phyloP scores from a whole-genome alignment of 30 jellyfish, hydroid and myxozoan genomes.

The Aurelia aurita region DNA sequence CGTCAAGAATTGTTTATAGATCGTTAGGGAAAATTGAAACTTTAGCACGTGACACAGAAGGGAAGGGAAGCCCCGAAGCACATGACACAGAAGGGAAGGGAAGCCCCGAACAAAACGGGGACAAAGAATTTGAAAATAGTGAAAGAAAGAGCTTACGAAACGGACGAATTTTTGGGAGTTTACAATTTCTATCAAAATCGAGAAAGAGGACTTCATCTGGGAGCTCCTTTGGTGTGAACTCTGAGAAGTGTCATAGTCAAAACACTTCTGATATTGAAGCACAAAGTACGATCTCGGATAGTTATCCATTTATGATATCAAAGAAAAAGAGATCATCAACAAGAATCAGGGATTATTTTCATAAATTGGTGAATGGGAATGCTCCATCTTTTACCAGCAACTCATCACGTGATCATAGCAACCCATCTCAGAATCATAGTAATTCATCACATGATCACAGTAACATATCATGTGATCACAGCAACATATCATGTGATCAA shows the following conservation, averaged over 20 bases:
- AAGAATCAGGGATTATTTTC: constrained; percentile 50
- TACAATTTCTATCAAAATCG: not conserved
- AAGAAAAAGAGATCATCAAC: constrained; percentile 1
- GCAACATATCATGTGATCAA: too few relatives aligned
- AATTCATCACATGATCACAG: too few relatives aligned
- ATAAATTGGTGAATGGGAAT: constrained; percentile 42
- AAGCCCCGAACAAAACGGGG: too few relatives aligned
- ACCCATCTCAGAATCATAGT: not conserved
- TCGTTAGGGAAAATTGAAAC: constrained; percentile 36
- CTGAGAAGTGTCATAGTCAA: not conserved
- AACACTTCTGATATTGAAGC: constrained; percentile 1
- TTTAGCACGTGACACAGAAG: not conserved
- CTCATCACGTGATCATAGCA: not conserved
- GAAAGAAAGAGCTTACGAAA: too few relatives aligned
- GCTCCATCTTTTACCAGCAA: not conserved
- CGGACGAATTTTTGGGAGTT: too few relatives aligned
- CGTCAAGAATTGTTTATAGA: constrained; percentile 58
- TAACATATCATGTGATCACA: too few relatives aligned
- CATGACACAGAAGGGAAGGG: too few relatives aligned
- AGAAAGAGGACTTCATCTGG: not conserved
- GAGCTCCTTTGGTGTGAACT: not conserved
- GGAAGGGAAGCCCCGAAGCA: too few relatives aligned
- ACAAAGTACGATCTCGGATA: not conserved
- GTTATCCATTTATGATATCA: not conserved
- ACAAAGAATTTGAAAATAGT: too few relatives aligned